Base-by-base conservation (phyloP, 92 coral and sea anemone genomes). In the Phymanthus crucifer region DNA sequence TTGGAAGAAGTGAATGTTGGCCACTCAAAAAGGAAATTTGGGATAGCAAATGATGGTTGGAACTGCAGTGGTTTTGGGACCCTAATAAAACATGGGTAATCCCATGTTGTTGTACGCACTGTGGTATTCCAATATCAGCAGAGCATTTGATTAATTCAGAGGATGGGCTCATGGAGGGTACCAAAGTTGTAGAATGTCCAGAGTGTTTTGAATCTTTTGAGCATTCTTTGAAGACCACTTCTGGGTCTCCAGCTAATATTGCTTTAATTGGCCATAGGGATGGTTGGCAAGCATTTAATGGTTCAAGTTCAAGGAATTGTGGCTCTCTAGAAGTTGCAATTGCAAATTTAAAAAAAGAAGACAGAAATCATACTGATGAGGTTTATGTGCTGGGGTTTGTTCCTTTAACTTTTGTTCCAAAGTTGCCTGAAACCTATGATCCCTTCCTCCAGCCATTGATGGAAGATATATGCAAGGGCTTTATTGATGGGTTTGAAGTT, bases 11-110 rank as follows among this genome's bases (percentile, higher is more conserved):
- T 36, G 82, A 77, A 40, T 17, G 66, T 19, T 82, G 77, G 76
- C 72, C 71, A 16, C 33, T 67, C 21, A 92, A 89, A 68, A 86
- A 84, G 66, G 97, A 89, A 66, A 78, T 89, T 6, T 89, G 93
- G 97, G 93, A 92, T 83, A 91, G 93, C n/a, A 73, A 89, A 46
- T 35, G 93, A 32, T 92, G 91, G 89, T 27, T 17, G 4, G 91
- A 92, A 21, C 84, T 92, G 16, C 83, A 80, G 66, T 86, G 97
- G 97, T 92, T 92, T 77, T 86, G 89, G 96, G 78, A 91, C 74
- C 92, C 92, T 66, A 65, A 80, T 21, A 73, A 78, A 26, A 43
- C 73, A 16, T 88, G 92, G 92, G 77, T 81, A 21, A 54, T 91
- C 36, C 95, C 95, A 73, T 61, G 87, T 31, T 79, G 35, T 1